Evolutionary conservation across 2,888 invertebrate species (phyloP), one percentile per base, ranked within the genome.

Genomic region (Cylindroiulus punctatus): DNA sequence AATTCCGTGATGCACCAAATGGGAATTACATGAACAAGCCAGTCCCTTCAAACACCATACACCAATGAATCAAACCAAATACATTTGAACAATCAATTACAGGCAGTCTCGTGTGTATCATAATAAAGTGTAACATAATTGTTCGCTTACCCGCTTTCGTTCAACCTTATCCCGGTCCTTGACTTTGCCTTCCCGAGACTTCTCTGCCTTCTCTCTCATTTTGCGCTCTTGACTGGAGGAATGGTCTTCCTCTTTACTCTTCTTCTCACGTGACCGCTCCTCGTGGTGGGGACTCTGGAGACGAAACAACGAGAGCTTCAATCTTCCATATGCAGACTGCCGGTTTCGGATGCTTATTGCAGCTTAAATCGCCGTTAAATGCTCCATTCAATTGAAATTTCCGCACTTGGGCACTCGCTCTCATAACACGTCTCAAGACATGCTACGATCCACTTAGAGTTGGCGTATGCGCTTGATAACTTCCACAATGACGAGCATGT

Each of bases 251-350:
- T 96, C 96, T 90, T 95, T 36, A 36, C 2, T 93, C 91, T 96
- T 96, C 17, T 94, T 91, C 91, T 96, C 96, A 90, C 95, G 94
- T 89, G 95, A 95, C 90, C 96, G 95, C 88, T 95, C 95, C 85
- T 93, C 86, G 47, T 86, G 86, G 47, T 86, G 82, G 32, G 86
- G 86, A 83, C 86, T 86, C 86, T 86, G 86, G 47, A 86, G 86
- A 86, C 82, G 52, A 86, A 85, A 85, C 81, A 85, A 85, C 44
- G 76, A 84, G 44, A 84, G 44, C 83, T 83, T 83, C 42, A 83
- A 44, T 44, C 44, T 83, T 44, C 83, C 83, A 22, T 8, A 83
- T 40, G 83, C 83, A 40, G 44, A 83, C 26, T 26, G 76, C 17
- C 14, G 76, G 30, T 76, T 76, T 76, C 30, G 76, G 76, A 26